Base-by-base conservation (phyloP, 2,888 invertebrate genomes). In the Halictus quadricinctus region DNA sequence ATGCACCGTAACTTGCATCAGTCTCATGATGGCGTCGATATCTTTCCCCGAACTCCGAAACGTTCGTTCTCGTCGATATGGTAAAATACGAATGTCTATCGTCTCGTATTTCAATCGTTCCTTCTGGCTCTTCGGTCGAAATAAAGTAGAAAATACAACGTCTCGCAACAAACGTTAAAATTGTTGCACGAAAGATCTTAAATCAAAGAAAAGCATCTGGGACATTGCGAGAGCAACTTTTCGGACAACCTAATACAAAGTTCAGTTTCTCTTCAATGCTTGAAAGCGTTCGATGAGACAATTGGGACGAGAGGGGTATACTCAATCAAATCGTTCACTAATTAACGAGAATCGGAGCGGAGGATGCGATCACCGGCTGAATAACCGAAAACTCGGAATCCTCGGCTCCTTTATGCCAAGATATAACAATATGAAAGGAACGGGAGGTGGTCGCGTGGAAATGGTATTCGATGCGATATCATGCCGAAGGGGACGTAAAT, bases 401-500 rank as follows among this genome's bases (percentile, higher is more conserved):
- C 50, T 21, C 29, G 50, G 15, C 76, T 84, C 54, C 76, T 70
- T 80, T 84, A 48, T 74, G 83, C 79, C 66, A 50, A 73, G 76
- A 83, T 82, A 85, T 83, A 85, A 86, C 87, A 90, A 88, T 89
- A 87, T 86, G 84, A 88, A 89, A 72, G 43, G 46, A n/a, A 25
- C 29, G 72, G 36, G 36, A 1, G 77, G 74, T 74, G 78, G 83
- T 58, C 81, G 69, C 75, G 82, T 80, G 84, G 83, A 87, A 88
- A 90, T 89, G 88, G 91, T 91, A 90, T 91, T 90, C 90, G 90
- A 91, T 90, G 89, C 89, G 91, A 90, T 87, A 86, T 89, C 90
- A 85, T 81, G 84, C 84, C 64, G 84, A 84, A 88, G 89, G 90
- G 89, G 88, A 88, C 91, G 92, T 92, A 92, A 93, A 93, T 93